Conservation (phyloP, 2,888 invertebrate species). For the Escarpia spicata region DNA sequence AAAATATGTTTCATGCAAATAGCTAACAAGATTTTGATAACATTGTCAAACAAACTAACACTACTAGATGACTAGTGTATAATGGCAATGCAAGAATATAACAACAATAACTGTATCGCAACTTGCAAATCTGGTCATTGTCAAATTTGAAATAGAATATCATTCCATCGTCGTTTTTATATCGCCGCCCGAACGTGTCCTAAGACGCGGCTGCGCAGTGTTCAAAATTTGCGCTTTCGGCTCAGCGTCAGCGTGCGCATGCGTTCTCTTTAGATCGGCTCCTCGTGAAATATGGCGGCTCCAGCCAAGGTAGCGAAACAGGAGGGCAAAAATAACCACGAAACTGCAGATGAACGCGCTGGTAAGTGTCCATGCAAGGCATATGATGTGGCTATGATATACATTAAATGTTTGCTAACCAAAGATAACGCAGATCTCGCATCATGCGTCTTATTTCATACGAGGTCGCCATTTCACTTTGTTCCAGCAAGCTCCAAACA, state of each 20-base stretch:
- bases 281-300: constrained; percentile 63
- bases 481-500: constrained; percentile 19
- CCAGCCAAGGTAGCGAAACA: constrained; percentile 61
- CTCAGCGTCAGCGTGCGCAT: constrained; percentile 31
- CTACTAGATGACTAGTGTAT: no score
- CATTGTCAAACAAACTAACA: no score
- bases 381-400: neutral
- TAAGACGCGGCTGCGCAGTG: constrained; percentile 3
- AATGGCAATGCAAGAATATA: no score
- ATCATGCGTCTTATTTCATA: neutral
- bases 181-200: neutral
- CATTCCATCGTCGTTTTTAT: neutral
- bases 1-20: no score
- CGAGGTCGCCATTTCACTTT: constrained; percentile 21
- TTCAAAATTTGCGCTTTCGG: constrained; percentile 26
- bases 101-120: neutral
- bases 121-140: neutral
- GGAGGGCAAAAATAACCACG: constrained; percentile 63
- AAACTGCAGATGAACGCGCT: constrained; percentile 61
- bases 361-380: constrained; percentile 46
- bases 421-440: neutral
- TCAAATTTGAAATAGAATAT: neutral
- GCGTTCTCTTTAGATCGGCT: constrained; percentile 44
- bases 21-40: no score
- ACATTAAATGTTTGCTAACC: neutral